Conservation (phyloP, 2,888 invertebrate genomes). For the Melikaiella ostensackeni region DNA sequence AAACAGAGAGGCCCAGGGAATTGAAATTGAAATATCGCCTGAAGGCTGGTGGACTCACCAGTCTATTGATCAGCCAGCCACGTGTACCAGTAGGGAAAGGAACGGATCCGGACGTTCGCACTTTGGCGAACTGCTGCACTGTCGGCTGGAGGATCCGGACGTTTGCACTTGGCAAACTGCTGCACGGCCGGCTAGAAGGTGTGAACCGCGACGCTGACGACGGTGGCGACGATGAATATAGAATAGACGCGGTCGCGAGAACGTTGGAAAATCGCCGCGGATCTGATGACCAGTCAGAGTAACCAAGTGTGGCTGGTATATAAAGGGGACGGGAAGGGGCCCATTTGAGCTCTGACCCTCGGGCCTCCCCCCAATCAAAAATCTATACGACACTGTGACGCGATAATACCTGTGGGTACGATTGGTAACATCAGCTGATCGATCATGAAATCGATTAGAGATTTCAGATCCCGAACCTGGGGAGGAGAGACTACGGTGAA, state of each 20-base stretch:
- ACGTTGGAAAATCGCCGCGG: not conserved
- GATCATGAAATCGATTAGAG: not conserved
- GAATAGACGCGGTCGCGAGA: constrained; percentile 12
- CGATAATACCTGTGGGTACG: not conserved
- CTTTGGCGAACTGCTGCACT: constrained; percentile 16
- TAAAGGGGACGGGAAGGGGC: constrained; percentile 51
- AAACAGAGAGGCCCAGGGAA: not conserved
- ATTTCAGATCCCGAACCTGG: not conserved
- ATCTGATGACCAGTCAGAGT: constrained; percentile 12
- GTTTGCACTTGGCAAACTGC: constrained; percentile 26
- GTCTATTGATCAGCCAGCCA: constrained; percentile 22
- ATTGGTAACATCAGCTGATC: not conserved
- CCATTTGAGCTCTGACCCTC: constrained; percentile 60
- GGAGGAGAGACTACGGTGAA: not conserved
- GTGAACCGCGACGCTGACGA: not conserved
- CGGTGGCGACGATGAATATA: constrained; percentile 16
- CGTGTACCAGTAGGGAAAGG: constrained; percentile 29
- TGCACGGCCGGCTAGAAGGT: constrained; percentile 14
- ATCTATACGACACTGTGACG: constrained; percentile 10
- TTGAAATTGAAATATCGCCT: not conserved
- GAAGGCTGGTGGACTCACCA: constrained; percentile 14
- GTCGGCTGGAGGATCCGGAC: constrained; percentile 18
- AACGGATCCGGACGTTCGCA: constrained; percentile 20
- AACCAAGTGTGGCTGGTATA: constrained; percentile 43
- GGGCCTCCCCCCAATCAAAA: constrained; percentile 42